A percentile compares a stretch with the other conserved stretches of the same genome.
Conservation (phyloP, 2,797 vertebrate species). For the Streptopelia turtur region DNA sequence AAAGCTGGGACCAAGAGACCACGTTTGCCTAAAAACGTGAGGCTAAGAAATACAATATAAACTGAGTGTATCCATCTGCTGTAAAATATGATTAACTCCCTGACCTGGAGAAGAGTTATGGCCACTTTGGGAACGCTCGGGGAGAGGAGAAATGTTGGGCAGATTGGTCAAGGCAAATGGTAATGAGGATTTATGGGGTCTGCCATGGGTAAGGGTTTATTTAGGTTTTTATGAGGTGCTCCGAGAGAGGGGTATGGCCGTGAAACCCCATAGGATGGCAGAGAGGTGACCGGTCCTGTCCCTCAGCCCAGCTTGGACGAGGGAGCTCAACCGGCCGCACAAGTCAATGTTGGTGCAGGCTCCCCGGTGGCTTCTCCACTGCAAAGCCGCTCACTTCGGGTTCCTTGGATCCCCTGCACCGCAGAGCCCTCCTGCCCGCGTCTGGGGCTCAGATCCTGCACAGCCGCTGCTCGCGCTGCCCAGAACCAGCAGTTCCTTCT, state of each 20-base stretch:
- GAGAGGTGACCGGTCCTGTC: rapidly evolving
- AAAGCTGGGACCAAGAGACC: not conserved
- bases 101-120: not conserved
- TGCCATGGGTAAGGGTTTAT: slow-evolving; percentile 13
- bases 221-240: slow-evolving; percentile 14
- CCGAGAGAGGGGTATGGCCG: not conserved
- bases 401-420: not conserved
- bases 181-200: slow-evolving; percentile 64
- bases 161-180: not conserved
- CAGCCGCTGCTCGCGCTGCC: not conserved
- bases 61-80: not conserved
- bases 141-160: not conserved
- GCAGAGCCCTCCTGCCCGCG: rapidly evolving
- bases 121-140: not conserved
- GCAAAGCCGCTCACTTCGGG: not conserved
- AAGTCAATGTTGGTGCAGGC: not conserved
- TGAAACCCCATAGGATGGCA: not conserved
- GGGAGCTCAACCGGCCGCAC: not conserved
- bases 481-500: not conserved
- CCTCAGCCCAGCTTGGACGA: not conserved
- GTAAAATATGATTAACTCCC: not conserved
- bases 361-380: rapidly evolving
- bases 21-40: not conserved
- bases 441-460: rapidly evolving
- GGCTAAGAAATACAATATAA: not conserved